Evolutionary conservation across 2,797 vertebrate species (phyloP), one percentile per base, ranked within the genome.

Genomic region (Sciaenops ocellatus): DNA sequence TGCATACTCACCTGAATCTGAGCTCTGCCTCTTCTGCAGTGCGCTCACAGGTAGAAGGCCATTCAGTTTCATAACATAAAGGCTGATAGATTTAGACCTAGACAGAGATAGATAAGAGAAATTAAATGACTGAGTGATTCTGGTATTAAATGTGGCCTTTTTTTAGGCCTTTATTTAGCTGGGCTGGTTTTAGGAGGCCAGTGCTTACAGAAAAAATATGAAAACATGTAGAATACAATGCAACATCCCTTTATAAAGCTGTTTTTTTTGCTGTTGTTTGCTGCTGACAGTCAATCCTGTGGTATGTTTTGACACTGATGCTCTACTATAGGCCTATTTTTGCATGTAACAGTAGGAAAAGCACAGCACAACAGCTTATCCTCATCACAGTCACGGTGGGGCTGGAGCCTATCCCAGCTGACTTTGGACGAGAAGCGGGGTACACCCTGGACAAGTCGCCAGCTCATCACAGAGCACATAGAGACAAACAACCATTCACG

Each of bases 1-100:
- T 65, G 26, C 67, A 61, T 79, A 79, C 78, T 59, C 24, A 51
- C 54, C 69, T 64, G 17, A 22, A 18, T 63, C 24, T 51, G 47
- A 56, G 55, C 28, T 56, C 38, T 26, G 44, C 22, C 38, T 61
- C 67, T 11, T 10, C 24, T 24, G 17, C 52, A 50, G 6, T 5
- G 12, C 10, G 26, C 10, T 1, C 34, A 20, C 28, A 54, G 18
- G 5, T 15, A 22, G 10, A 41, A 38, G 1, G 5, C 3, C 9
- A 10, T 1, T 44, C 24, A 26, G 6, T 30, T 4, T 16, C 1
- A 44, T 18, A 46, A 30, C 41, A 51, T 3, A 10, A 52, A 3
- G 18, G 55, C 1, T 22, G 15, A 24, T 57, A 20, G 0, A 51
- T 48, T n/a, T 20, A 18, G 3, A 63, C 52, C 18, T 15, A 6